Evolutionary conservation across 2,888 invertebrate genomes (phyloP), one percentile per base, ranked within the genome.

Genomic region (Ethmia dodecea): DNA sequence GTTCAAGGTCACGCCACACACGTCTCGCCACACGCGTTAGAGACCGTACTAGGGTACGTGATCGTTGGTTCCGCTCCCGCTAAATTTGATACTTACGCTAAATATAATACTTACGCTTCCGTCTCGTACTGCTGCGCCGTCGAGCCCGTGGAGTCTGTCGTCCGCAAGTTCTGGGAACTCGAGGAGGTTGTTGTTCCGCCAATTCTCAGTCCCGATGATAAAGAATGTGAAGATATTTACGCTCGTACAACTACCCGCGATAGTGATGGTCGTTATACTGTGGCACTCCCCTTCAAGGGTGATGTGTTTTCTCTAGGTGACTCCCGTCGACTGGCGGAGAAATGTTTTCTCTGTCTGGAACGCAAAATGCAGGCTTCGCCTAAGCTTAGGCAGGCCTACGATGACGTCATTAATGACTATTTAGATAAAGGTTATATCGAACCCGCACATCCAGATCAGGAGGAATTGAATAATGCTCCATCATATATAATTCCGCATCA

Each of bases 371-470:
- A 27, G 15, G 12, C 22, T 4, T 15, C 22, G 2, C 18, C 36
- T 4, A 16, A 12, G 2, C 14, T 40, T 9, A 31, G 28, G 1
- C 28, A 16, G 2, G 14, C 13, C 16, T 40, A 40, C 22, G 27
- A 38, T 27, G 12, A 29, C 6, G 32, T 36, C 2, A 33, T 39
- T 15, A 8, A 18, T 5, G 41, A 38, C 5, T 40, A 38, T 31
- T 14, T 37, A 15, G 28, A 32, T 2, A 37, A 37, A 4, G 36
- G 20, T 25, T 42, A 31, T n/a, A 12, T 13, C 5, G 12, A 11
- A n/a, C 12, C 12, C 2, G 30, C 26, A 3, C 8, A 9, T 10
- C 1, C 1, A 10, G 6, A 20, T 30, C 2, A 6, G 10, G 12
- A 13, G 1, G 26, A 28, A 24, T 3, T 10, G 5, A n/a, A 24